These are phyloP conservation scores for Pammene aurita DNA, from an alignment of 2,888 invertebrate species.

Conservation along the genomic window DNA sequence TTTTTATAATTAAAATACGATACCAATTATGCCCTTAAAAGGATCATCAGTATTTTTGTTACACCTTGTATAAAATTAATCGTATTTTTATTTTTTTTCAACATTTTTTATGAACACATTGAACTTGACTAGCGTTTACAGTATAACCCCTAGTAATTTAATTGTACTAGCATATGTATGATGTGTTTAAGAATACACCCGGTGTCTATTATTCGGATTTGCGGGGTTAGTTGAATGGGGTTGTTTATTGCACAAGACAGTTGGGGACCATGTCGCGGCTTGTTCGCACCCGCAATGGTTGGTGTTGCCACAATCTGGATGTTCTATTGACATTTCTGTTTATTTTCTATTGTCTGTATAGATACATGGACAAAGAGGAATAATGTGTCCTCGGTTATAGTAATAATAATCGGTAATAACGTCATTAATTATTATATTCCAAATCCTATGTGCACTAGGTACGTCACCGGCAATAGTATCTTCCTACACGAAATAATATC, in stretches of 20 bases:
- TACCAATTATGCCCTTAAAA: too few relatives aligned
- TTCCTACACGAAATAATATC: too few relatives aligned
- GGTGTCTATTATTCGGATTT: slow-evolving; percentile 17
- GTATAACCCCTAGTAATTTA: not conserved
- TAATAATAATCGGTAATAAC: not conserved
- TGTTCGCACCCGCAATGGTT: slow-evolving; percentile 50
- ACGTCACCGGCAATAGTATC: too few relatives aligned
- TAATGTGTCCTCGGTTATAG: not conserved
- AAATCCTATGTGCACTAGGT: too few relatives aligned
- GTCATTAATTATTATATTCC: too few relatives aligned
- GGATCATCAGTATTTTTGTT: too few relatives aligned
- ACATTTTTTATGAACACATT: too few relatives aligned
- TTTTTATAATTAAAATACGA: too few relatives aligned
- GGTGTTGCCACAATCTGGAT: slow-evolving; percentile 15
- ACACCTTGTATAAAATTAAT: too few relatives aligned
- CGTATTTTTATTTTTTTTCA: too few relatives aligned
- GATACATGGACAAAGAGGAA: not conserved
- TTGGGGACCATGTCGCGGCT: slow-evolving; percentile 61
- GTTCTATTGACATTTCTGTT: slow-evolving; percentile 6
- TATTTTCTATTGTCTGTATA: not conserved
- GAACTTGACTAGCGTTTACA: too few relatives aligned
- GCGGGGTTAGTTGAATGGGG: slow-evolving; percentile 28
- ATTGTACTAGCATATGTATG: slow-evolving; percentile 34
- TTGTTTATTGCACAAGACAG: slow-evolving; percentile 54
- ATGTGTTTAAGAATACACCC: slow-evolving; percentile 30